phyloP scores from a whole-genome alignment of 2,113 vertebrate species.

The Ciconia boyciana region DNA sequence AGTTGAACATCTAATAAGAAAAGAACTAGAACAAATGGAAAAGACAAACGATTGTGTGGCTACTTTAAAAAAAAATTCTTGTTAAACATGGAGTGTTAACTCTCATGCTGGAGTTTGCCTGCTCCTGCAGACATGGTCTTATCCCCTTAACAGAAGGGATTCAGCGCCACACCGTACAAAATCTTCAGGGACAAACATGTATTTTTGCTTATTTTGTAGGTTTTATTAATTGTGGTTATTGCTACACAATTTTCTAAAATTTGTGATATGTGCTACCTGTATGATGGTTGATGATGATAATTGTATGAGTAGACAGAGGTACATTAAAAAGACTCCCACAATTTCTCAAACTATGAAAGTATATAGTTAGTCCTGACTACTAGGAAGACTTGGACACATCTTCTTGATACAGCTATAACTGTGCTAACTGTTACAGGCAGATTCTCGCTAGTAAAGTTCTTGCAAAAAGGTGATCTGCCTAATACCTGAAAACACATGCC shows the following conservation, averaged over 20 bases:
- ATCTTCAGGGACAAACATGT: neutral
- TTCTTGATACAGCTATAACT: conserved; percentile 18
- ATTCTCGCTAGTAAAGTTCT: conserved; percentile 1
- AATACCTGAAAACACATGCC: conserved; percentile 65
- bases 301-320: neutral
- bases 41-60: neutral
- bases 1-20: neutral
- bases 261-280: neutral
- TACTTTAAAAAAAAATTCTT: neutral
- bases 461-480: conserved; percentile 59
- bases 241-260: neutral
- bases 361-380: neutral
- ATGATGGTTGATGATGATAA: neutral
- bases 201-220: neutral
- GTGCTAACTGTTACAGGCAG: conserved; percentile 25
- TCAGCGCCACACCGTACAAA: neutral
- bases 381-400: neutral
- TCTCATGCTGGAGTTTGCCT: neutral
- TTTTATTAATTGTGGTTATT: neutral
- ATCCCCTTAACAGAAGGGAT: neutral
- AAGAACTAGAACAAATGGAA: neutral
- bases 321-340: neutral
- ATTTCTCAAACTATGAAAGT: neutral
- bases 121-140: neutral
- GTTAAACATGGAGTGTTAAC: neutral